Conservation (phyloP, 2,888 invertebrate genomes). For the Diaprepes abbreviatus region DNA sequence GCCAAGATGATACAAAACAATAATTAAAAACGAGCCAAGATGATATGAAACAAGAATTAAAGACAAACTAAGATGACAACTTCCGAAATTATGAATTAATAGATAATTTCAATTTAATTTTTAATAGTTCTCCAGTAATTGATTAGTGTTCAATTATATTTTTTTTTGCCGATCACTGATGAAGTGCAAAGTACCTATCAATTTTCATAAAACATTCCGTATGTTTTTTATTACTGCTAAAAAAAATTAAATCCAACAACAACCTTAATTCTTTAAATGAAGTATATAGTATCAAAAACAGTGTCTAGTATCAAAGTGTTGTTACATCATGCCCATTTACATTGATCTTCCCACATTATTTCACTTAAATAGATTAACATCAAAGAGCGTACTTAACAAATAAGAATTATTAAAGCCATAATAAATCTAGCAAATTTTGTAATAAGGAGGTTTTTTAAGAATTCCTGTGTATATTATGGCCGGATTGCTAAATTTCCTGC, state of each 20-base stretch:
- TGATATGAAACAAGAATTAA: too few relatives aligned
- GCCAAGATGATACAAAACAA: too few relatives aligned
- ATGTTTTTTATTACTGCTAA: background rate
- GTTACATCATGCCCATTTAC: background rate
- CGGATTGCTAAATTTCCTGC: conserved; percentile 22
- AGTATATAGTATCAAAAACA: background rate
- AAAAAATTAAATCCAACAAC: background rate
- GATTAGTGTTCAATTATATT: too few relatives aligned
- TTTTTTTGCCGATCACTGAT: too few relatives aligned
- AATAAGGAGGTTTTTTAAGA: conserved; percentile 26
- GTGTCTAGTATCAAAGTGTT: background rate
- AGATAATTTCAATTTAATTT: too few relatives aligned
- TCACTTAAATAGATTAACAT: conserved; percentile 28
- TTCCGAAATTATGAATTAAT: too few relatives aligned
- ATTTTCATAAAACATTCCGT: too few relatives aligned
- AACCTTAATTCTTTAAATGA: background rate
- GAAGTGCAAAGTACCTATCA: too few relatives aligned
- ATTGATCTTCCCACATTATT: conserved; percentile 37
- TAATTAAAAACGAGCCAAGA: too few relatives aligned
- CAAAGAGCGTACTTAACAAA: conserved; percentile 20
- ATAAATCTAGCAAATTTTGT: conserved; percentile 36
- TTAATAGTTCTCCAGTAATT: too few relatives aligned
- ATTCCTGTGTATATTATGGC: conserved; percentile 16
- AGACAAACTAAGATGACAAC: too few relatives aligned
- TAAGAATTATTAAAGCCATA: conserved; percentile 33